These are phyloP conservation scores for Margaritifera margaritifera DNA, from an alignment of 2,888 invertebrate species.

Conservation along the genomic window DNA sequence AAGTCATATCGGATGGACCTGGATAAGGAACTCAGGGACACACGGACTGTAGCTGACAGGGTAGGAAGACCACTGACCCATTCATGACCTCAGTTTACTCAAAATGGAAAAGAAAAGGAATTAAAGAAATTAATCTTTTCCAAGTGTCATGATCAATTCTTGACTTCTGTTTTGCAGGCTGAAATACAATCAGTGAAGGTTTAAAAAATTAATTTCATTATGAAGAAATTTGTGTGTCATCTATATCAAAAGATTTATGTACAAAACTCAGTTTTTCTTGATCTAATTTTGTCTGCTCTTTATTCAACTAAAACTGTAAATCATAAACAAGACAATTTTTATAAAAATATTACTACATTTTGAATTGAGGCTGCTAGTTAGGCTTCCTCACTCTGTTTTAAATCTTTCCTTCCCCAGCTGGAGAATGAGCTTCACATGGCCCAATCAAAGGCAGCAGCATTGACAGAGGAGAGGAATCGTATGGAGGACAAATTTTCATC, in stretches of 20 bases:
- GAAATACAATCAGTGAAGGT: too few species aligned
- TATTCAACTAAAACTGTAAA: too few species aligned
- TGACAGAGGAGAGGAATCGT: slow-evolving; percentile 61
- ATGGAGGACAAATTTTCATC: slow-evolving; percentile 63
- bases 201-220: too few species aligned
- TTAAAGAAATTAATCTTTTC: background rate
- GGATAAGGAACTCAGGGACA: slow-evolving; percentile 64
- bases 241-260: too few species aligned
- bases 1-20: slow-evolving; percentile 66
- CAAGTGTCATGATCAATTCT: background rate
- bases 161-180: too few species aligned
- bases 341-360: too few species aligned
- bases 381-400: background rate
- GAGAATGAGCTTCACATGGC: slow-evolving; percentile 66
- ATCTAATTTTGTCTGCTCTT: too few species aligned
- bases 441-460: slow-evolving; percentile 43
- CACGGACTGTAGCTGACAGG: slow-evolving; percentile 62
- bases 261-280: too few species aligned
- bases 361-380: background rate
- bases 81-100: background rate
- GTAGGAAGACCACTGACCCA: slow-evolving; percentile 29
- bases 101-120: too few species aligned
- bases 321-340: too few species aligned
- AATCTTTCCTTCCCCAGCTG: slow-evolving; percentile 36
- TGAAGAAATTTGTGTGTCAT: too few species aligned